phyloP scores from a whole-genome alignment of 2,888 invertebrate species.

The Ophraella communa region DNA sequence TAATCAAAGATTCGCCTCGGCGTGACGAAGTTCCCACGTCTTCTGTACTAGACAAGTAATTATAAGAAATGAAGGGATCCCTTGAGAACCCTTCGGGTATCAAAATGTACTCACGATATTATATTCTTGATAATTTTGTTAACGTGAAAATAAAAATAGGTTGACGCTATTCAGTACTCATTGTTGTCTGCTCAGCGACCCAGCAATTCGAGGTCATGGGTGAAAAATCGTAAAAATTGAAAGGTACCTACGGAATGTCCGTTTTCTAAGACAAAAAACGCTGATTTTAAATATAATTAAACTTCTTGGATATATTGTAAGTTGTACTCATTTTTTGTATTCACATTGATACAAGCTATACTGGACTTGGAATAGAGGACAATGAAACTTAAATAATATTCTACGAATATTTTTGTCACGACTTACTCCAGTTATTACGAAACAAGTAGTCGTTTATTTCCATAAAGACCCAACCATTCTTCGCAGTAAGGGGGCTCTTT shows the following conservation, averaged over 20 bases:
- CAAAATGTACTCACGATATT: slow-evolving; percentile 38
- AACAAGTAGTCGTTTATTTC: too few species aligned
- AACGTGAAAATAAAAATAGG: slow-evolving; percentile 33
- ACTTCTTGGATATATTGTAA: too few species aligned
- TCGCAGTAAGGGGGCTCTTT: too few species aligned
- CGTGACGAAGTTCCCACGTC: slow-evolving; percentile 12
- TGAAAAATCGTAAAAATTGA: slow-evolving; percentile 26
- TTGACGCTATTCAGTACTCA: slow-evolving; percentile 42
- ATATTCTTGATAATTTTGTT: slow-evolving; percentile 38
- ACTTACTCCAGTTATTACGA: too few species aligned
- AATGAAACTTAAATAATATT: too few species aligned
- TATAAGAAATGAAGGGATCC: slow-evolving; percentile 11
- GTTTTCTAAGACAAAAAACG: slow-evolving; percentile 6
- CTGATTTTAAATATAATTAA: too few species aligned
- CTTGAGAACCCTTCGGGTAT: slow-evolving; percentile 14
- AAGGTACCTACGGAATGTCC: not conserved
- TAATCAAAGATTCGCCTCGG: not conserved
- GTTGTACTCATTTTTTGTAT: too few species aligned
- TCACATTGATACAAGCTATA: too few species aligned
- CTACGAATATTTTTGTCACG: too few species aligned
- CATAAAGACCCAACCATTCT: too few species aligned
- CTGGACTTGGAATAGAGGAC: too few species aligned
- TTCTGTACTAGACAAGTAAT: slow-evolving; percentile 9
- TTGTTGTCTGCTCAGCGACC: slow-evolving; percentile 55
- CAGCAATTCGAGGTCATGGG: slow-evolving; percentile 44